Conservation (phyloP, 1,140 invertebrate species). For the Drosophila ohnishii region DNA sequence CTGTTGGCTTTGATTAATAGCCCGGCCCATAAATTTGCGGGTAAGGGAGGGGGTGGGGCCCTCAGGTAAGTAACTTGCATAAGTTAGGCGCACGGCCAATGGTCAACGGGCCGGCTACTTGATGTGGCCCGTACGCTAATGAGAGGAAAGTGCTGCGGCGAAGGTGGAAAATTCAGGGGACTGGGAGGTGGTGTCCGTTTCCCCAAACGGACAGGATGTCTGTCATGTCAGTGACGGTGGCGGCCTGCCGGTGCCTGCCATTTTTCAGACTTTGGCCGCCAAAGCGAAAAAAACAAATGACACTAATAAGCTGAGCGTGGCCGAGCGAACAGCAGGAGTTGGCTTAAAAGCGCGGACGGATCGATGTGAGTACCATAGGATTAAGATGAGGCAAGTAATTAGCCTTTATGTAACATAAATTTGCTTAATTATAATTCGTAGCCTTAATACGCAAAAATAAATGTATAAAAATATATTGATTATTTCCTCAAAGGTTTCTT, state of each 20-base stretch:
- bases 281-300: constrained; percentile 53
- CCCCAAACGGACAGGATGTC: constrained; percentile 18
- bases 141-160: constrained; percentile 31
- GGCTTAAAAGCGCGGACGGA: neutral
- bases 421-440: neutral
- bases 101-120: constrained; percentile 49
- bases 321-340: constrained; percentile 1
- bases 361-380: neutral
- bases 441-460: neutral
- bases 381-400: neutral
- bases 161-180: constrained; percentile 5
- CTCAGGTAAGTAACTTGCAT: constrained; percentile 59
- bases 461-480: neutral
- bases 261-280: constrained; percentile 55
- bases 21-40: constrained; percentile 45
- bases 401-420: neutral
- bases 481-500: neutral
- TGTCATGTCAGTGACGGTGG: constrained; percentile 37
- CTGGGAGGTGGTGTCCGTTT: neutral
- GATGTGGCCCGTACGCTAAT: constrained; percentile 46
- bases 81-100: constrained; percentile 37
- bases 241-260: constrained; percentile 27
- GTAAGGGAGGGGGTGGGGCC: neutral
- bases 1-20: constrained; percentile 59
- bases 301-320: constrained; percentile 54